A percentile compares a stretch with the other conserved stretches of the same genome.
These are phyloP conservation scores for Drosophila incognita DNA, from an alignment of 2,888 invertebrate genomes.

Conservation along the genomic window DNA sequence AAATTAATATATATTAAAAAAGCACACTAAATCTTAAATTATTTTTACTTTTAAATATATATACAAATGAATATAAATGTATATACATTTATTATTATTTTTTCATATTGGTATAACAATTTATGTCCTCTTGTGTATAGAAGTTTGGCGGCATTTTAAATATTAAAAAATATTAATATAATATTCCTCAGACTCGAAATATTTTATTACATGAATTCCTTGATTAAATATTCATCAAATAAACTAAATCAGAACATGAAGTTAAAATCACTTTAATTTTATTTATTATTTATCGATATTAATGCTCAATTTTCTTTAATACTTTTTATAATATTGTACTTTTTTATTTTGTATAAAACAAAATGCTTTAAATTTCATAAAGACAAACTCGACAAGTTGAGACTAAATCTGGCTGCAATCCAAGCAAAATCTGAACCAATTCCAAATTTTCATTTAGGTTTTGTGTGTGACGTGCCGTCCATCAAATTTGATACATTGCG, in stretches of 20 bases:
- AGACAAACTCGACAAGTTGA: background rate
- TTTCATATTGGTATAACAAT: background rate
- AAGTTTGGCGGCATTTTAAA: too few species aligned
- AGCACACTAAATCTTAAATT: background rate
- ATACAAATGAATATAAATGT: too few species aligned
- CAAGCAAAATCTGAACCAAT: conserved; percentile 2
- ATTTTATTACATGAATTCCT: background rate
- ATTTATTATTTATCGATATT: too few species aligned
- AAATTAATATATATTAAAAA: background rate
- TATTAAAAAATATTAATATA: background rate
- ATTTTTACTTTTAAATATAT: background rate
- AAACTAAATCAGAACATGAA: background rate
- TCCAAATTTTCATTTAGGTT: background rate
- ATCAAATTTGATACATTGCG: conserved; percentile 4
- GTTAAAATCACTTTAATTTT: background rate
- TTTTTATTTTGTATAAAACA: background rate
- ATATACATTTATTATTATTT: too few species aligned
- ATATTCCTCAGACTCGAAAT: background rate
- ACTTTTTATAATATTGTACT: background rate
- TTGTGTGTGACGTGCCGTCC: background rate
- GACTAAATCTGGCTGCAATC: background rate
- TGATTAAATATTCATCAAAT: background rate
- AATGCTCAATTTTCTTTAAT: background rate
- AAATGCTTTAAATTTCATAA: background rate
- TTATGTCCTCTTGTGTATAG: background rate